A percentile compares a stretch with the other conserved stretches of the same genome.
phyloP scores from a whole-genome alignment of 1,140 invertebrate species.

The Saccostrea glomerata region DNA sequence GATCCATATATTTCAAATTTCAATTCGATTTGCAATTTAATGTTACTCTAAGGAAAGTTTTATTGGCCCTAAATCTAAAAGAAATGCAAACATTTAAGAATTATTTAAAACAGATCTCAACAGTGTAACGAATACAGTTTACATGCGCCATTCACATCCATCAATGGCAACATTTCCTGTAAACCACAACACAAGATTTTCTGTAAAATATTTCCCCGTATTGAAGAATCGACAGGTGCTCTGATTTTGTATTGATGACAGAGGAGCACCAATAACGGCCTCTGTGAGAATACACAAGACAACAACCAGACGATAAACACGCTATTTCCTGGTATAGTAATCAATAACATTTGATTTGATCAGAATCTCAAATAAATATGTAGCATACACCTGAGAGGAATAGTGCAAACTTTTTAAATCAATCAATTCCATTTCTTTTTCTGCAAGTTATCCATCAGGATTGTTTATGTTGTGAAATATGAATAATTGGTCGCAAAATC shows the following conservation, averaged over 20 bases:
- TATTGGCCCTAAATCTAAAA: not conserved
- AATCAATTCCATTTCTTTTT: not conserved
- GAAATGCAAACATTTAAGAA: not conserved
- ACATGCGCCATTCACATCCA: not conserved
- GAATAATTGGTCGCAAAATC: not conserved
- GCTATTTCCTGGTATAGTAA: constrained; percentile 8
- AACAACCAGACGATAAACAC: not conserved
- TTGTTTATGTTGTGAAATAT: not conserved
- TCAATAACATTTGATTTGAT: not conserved
- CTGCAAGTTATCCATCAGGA: not conserved
- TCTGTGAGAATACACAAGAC: not conserved
- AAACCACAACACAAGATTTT: constrained; percentile 33
- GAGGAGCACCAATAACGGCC: not conserved
- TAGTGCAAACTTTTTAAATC: not conserved
- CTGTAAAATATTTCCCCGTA: constrained; percentile 19
- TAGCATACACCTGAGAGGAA: not conserved
- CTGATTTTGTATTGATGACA: not conserved
- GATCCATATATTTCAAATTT: too few relatives aligned
- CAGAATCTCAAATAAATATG: not conserved
- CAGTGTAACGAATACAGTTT: not conserved
- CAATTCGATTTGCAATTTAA: not conserved
- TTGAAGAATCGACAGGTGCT: constrained; percentile 22
- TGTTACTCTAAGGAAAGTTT: not conserved
- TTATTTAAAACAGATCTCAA: not conserved
- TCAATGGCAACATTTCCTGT: not conserved